Evolutionary conservation across 2,113 vertebrate genomes (phyloP).

Genomic region (Lepus timidus): DNA sequence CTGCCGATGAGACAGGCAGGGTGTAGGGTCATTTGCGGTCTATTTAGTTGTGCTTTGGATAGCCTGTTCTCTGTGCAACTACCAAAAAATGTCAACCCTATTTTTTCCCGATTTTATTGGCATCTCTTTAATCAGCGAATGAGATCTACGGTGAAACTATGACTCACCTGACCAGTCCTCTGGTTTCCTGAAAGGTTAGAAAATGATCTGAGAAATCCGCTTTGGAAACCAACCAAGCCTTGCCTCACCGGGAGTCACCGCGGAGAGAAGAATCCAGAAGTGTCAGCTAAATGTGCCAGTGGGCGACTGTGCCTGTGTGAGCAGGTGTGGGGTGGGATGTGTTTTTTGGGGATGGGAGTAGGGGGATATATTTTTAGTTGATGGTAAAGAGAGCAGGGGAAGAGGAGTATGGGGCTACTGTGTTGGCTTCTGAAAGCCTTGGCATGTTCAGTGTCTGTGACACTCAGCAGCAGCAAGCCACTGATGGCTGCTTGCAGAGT

Average conservation of each 20-base stretch:
- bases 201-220: conserved; percentile 67
- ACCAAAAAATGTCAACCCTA: conserved; percentile 13
- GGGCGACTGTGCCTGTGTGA: not conserved
- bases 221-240: conserved; percentile 71
- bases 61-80: conserved; percentile 61
- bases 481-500: not conserved
- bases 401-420: not conserved
- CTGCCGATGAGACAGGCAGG: conserved; percentile 56
- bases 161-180: conserved; percentile 58
- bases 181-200: conserved; percentile 69
- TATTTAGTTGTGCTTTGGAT: conserved; percentile 34
- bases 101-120: not conserved
- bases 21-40: conserved; percentile 6
- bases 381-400: not conserved
- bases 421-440: conserved; percentile 21
- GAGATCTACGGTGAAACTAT: conserved; percentile 73
- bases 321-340: not conserved
- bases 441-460: not conserved
- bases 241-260: conserved; percentile 50
- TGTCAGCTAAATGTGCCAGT: conserved; percentile 21
- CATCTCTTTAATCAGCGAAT: conserved; percentile 70
- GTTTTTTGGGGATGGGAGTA: too few species aligned
- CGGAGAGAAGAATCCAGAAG: conserved; percentile 60
- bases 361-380: not conserved
- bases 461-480: not conserved